Percentiles rank a stretch among this genome's conserved stretches.
These are phyloP conservation scores for Tupaia tana DNA, from an alignment of 2,113 vertebrate genomes.

Conservation along the genomic window DNA sequence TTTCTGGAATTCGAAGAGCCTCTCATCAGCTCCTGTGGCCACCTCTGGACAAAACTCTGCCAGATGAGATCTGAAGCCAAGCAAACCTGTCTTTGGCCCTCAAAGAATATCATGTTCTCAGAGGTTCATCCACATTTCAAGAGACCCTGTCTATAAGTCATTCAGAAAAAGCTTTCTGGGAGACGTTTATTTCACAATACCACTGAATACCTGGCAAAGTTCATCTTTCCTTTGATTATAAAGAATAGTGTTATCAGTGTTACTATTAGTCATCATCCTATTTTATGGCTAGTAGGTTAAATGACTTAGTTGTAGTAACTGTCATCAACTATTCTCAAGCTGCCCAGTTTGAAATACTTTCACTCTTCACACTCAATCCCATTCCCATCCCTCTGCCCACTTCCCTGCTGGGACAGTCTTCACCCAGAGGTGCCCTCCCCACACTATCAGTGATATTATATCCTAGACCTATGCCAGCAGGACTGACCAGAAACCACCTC, in stretches of 20 bases:
- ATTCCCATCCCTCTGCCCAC: not conserved
- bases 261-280: not conserved
- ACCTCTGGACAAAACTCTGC: not conserved
- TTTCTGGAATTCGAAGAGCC: not conserved
- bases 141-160: constrained; percentile 24
- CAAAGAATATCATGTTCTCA: not conserved
- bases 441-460: not conserved
- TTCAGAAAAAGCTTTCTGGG: constrained; percentile 5
- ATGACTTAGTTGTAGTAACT: constrained; percentile 23
- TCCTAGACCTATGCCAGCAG: not conserved
- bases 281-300: constrained; percentile 10
- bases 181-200: constrained; percentile 38
- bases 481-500: not conserved
- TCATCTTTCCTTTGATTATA: constrained; percentile 20
- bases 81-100: constrained; percentile 10
- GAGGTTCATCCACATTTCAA: constrained; percentile 35
- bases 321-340: constrained; percentile 25
- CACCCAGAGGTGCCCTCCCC: not conserved
- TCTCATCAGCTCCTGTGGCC: not conserved
- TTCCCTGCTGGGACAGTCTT: not conserved
- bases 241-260: not conserved
- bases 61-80: not conserved
- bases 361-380: not conserved
- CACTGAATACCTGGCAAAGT: not conserved
- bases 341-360: constrained; percentile 46